Base-by-base conservation (phyloP, 2,888 invertebrate species). In the Elysia crispata region DNA sequence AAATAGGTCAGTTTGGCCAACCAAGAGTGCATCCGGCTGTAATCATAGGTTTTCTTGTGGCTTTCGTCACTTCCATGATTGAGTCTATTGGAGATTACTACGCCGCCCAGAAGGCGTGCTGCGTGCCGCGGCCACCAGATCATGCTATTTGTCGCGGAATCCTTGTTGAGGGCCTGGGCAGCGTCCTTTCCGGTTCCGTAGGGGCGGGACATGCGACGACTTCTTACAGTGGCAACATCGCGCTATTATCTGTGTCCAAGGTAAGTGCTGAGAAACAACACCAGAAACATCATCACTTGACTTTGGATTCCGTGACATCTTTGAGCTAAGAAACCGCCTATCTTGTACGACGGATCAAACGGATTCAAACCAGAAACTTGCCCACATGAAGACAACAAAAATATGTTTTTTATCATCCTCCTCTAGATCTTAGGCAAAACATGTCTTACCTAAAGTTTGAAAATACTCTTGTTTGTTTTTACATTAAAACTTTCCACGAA, bases 71-170 rank as follows among this genome's bases (percentile, higher is more conserved):
- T 0, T 89, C 89, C 0, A 76, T 88, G 13, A 74, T 88, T 31
- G 89, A 89, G 73, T 86, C 87, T 0, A 85, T 88, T 11, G 89
- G 88, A 0, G 89, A 89, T 76, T 89, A 89, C 74, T 85, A 86
- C 62, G 87, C 87, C 0, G 84, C 86, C 0, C 83, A 87, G 0
- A 81, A 82, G 33, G 78, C 85, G 1, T 86, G 87, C 49, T 62
- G 82, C 11, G 80, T 84, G 0, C 85, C 85, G 0, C 81, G 83
- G 5, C 86, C 88, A 0, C 88, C 89, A 23, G 78, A 82, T 1
- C 87, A 87, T 77, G 89, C 89, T 8, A 85, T 88, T 1, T 88
- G 86, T 75, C 80, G 89, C 28, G 89, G 88, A 0, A 87, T 89
- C 23, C 79, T 89, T 1, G 66, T 88, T n/a, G 89, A 89, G 69